Evolutionary conservation across 2,888 invertebrate genomes (phyloP), one percentile per base, ranked within the genome.

Genomic region (Operophtera brumata): DNA sequence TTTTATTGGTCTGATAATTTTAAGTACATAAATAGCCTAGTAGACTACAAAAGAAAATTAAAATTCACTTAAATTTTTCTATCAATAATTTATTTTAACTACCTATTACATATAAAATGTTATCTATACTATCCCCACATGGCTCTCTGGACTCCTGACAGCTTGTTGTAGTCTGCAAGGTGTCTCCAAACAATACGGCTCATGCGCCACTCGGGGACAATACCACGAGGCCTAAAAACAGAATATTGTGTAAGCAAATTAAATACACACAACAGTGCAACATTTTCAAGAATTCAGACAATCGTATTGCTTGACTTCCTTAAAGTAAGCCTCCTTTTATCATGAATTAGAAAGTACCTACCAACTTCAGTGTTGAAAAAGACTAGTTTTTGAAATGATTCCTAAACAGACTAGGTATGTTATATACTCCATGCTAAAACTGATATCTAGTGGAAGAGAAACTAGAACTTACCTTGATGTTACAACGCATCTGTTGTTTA

Each of bases 111-210:
- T 7, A 30, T 9, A 30, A 39, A 39, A 57, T 42, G n/a, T 20
- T 34, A 40, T 14, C 40, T 34, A 52, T 67, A 57, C 50, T 74
- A 88, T 56, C 92, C 95, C 98, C 99, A 99, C 92, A 96, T 95
- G n/a, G 98, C 97, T 78, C 98, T 92, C 79, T 97, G 97, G 0
- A 98, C 94, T 35, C 99, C 99, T 12, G 96, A 92, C 35, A 99
- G 80, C 82, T 96, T 95, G 82, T 98, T 99, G 82, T 98, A 95
- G 90, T 99, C 99, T 0, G 97, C 97, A 58, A 97, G 89, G 74
- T 96, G 93, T 59, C 99, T 93, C 92, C 96, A 99, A 5, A 97
- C 93, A 61, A 98, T 96, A 73, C 99, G 92, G 72, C 98, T 97
- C 55, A 99, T 77, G 47, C 97, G 92, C 94, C 96, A 99, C 49